Base-by-base conservation (phyloP, 2,888 invertebrate genomes). In the Neoascia interrupta region DNA sequence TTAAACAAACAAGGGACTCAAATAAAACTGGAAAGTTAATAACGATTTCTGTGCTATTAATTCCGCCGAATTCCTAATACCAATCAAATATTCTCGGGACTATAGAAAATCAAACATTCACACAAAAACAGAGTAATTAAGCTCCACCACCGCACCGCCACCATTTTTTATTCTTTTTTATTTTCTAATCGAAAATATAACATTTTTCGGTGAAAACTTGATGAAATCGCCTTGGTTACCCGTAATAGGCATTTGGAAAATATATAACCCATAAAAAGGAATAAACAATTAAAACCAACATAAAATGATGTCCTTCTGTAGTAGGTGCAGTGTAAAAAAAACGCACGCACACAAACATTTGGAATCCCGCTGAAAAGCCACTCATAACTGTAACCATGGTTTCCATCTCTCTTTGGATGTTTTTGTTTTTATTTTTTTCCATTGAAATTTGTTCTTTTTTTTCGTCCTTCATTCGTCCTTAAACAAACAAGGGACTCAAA, bases 221-320 rank as follows among this genome's bases (percentile, higher is more conserved):
- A 56, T 75, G 41, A 69, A 69, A 70, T 56, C 56, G 51, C 51
- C 11, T 56, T 75, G 63, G 51, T 61, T 54, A 70, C 63, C 43
- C 39, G 10, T 68, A 74, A 74, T 61, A 68, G 60, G 74, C 53
- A 26, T 68, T 63, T 70, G 58, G 45, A 39, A 68, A 74, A 53
- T 47, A 51, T 34, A 37, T 26, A 11, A 49, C 8, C 28, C 16
- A 26, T 49, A 10, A 36, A 36, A 47, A 45, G 45, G 1, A 47
- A 70, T 31, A 51, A 49, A 58, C 68, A 68, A 61, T 61, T 54
- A 61, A 61, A 75, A 69, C 54, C 74, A 47, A 37, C 60, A 61
- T 68, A 54, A 69, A 75, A 23, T 54, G 56, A 70, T 63, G 70
- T 75, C 73, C 56, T 73, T 60, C 58, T 60, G 51, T 60, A 43